Evolutionary conservation across 1,140 invertebrate species (phyloP).

Genomic region (Ceratoteleas bidentatus): DNA sequence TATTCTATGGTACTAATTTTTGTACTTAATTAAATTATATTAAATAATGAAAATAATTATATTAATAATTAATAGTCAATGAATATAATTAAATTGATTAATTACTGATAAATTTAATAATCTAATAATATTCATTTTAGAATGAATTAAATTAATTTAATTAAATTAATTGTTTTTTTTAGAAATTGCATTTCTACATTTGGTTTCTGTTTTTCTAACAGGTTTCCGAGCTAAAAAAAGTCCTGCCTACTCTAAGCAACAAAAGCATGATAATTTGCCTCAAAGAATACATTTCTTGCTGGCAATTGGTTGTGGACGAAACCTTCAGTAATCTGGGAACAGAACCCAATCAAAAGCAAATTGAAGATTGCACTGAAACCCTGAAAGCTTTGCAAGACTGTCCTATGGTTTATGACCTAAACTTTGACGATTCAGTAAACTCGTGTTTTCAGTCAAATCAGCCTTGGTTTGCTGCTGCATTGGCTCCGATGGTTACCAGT

Average conservation of each 20-base stretch:
- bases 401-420: conserved; percentile 70
- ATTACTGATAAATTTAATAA: too few species aligned
- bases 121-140: too few species aligned
- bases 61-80: too few species aligned
- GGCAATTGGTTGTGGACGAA: conserved; percentile 71
- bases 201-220: too few species aligned
- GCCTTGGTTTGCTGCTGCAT: conserved; percentile 69
- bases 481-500: conserved; percentile 71
- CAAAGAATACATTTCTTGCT: conserved; percentile 71
- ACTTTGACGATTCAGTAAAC: conserved; percentile 65
- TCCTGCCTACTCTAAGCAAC: conserved; percentile 67
- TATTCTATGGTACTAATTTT: too few species aligned
- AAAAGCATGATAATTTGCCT: conserved; percentile 67
- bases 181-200: too few species aligned
- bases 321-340: conserved; percentile 71
- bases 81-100: too few species aligned
- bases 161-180: conserved; percentile 50
- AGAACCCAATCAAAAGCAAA: conserved; percentile 55
- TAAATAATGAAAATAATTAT: too few species aligned
- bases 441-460: conserved; percentile 69
- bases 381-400: conserved; percentile 73
- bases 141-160: conserved; percentile 69
- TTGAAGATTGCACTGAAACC: conserved; percentile 67
- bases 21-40: too few species aligned
- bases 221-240: conserved; percentile 71